Percentiles rank a stretch among this genome's conserved stretches.
phyloP scores from a whole-genome alignment of 2,888 invertebrate species.

The Syrphus vitripennis region DNA sequence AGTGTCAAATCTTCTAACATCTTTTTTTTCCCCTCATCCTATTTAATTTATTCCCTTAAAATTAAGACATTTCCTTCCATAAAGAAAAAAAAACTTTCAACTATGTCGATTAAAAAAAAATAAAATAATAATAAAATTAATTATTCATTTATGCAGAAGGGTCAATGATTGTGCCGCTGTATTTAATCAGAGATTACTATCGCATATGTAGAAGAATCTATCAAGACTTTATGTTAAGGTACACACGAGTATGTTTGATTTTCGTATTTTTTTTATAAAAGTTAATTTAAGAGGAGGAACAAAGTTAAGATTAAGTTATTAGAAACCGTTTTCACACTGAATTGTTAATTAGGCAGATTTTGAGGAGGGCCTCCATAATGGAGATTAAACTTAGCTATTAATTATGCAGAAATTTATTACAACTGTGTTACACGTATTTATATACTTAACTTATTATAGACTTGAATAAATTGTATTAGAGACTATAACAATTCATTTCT shows the following conservation, averaged over 20 bases:
- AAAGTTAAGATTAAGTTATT: slow-evolving; percentile 16
- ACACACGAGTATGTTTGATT: no score
- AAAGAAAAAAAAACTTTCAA: slow-evolving; percentile 27
- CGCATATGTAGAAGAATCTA: slow-evolving; percentile 28
- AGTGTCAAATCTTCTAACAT: neutral
- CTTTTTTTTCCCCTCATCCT: neutral
- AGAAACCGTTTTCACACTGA: slow-evolving; percentile 27
- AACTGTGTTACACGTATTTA: neutral
- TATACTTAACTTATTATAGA: no score
- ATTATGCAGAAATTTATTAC: slow-evolving; percentile 18
- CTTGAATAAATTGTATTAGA: no score
- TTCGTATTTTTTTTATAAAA: neutral
- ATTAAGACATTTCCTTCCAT: slow-evolving; percentile 52
- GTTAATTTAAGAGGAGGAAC: neutral
- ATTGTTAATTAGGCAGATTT: neutral
- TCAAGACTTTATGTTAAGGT: slow-evolving; percentile 23
- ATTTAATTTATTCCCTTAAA: slow-evolving; percentile 1
- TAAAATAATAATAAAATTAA: slow-evolving; percentile 17
- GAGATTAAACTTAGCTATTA: neutral
- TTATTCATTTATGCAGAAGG: slow-evolving; percentile 63
- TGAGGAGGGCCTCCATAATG: neutral
- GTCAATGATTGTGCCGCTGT: slow-evolving; percentile 46
- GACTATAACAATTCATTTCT: no score
- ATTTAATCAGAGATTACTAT: slow-evolving; percentile 63
- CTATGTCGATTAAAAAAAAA: neutral